phyloP scores from a whole-genome alignment of 2,113 vertebrate genomes.

The Callocephalon fimbriatum region DNA sequence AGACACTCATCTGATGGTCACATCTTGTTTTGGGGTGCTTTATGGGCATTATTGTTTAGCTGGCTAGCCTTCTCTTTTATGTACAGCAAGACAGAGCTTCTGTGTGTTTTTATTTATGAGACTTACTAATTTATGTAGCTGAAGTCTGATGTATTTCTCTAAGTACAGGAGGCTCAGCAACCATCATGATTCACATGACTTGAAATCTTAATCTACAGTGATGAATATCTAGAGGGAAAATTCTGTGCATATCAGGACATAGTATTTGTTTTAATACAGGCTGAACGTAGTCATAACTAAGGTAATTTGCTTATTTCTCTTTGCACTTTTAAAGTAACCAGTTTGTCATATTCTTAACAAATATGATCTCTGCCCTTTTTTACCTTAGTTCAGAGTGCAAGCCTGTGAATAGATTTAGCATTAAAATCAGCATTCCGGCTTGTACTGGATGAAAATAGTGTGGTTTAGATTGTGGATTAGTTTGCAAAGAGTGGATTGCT shows the following conservation, averaged over 20 bases:
- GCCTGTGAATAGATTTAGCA: neutral
- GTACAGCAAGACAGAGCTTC: neutral
- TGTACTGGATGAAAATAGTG: neutral
- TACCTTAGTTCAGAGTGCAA: neutral
- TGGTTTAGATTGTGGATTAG: neutral
- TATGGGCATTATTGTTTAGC: neutral
- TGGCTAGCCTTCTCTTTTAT: neutral
- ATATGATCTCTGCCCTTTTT: neutral
- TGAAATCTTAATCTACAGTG: neutral
- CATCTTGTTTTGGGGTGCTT: neutral
- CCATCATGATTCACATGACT: neutral
- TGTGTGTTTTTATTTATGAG: neutral
- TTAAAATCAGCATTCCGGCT: neutral
- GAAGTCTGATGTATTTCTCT: neutral
- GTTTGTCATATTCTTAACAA: neutral
- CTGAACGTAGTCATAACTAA: neutral
- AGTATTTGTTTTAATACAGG: neutral
- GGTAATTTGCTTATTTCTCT: neutral
- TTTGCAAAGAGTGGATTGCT: neutral
- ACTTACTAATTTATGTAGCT: neutral
- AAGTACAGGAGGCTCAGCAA: neutral
- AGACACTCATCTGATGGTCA: neutral
- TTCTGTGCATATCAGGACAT: neutral
- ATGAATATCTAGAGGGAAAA: neutral
- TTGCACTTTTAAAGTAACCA: neutral